These are phyloP conservation scores for Sebastes steindachneri DNA, from an alignment of 2,797 vertebrate species.

Conservation along the genomic window DNA sequence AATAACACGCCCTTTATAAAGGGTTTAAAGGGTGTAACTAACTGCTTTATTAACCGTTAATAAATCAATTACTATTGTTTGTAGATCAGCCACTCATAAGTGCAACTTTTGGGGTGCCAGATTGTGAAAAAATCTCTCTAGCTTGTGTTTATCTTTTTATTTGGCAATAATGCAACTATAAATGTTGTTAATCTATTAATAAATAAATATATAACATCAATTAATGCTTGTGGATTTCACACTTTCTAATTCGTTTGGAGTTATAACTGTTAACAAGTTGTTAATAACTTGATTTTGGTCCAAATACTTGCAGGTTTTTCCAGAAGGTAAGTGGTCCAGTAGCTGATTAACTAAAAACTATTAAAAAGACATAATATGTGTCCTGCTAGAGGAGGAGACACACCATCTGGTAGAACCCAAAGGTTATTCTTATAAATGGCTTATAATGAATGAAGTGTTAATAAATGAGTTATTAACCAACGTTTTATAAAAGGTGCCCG, in stretches of 20 bases:
- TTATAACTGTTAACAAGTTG: not conserved
- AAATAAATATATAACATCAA: not conserved
- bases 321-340: not conserved
- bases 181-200: not conserved
- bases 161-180: not conserved
- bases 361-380: not conserved
- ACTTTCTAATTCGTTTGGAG: not conserved
- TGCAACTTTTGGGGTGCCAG: not conserved
- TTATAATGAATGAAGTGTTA: not conserved
- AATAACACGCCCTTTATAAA: not conserved
- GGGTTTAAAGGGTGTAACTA: not conserved
- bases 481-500: not conserved
- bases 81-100: not conserved
- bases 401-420: not conserved
- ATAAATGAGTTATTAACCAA: not conserved
- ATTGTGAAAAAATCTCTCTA: not conserved
- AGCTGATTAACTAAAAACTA: not conserved
- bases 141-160: not conserved
- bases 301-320: not conserved
- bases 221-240: not conserved
- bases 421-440: not conserved
- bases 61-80: not conserved
- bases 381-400: not conserved
- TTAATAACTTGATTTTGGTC: not conserved
- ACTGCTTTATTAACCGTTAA: not conserved